Evolutionary conservation across 2,113 vertebrate species (phyloP).

Genomic region (Xenus cinereus): DNA sequence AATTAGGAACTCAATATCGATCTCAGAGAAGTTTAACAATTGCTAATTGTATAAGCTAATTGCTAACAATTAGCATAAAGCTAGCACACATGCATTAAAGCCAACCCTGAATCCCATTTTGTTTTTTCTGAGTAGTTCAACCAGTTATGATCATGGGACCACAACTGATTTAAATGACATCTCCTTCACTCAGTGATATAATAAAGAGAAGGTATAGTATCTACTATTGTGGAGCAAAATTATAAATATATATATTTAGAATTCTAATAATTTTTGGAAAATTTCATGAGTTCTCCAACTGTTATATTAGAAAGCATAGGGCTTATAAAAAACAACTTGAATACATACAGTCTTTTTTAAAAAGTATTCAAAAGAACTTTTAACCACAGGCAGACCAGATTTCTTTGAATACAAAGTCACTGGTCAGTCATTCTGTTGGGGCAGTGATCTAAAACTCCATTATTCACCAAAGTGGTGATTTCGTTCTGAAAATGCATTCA

Average conservation of each 20-base stretch:
- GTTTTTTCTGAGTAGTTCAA: not conserved
- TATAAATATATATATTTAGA: not conserved
- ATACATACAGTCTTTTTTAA: not conserved
- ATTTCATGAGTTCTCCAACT: not conserved
- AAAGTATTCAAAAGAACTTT: not conserved
- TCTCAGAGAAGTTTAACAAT: not conserved
- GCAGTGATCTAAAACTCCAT: not conserved
- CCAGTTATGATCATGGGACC: not conserved
- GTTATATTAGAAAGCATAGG: not conserved
- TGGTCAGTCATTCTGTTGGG: not conserved
- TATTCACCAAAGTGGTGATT: not conserved
- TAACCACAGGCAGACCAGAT: not conserved
- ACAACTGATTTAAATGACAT: not conserved
- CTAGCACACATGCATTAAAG: not conserved
- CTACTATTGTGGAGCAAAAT: not conserved
- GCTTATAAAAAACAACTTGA: not conserved
- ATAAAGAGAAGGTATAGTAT: not conserved
- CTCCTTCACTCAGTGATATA: not conserved
- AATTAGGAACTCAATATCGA: not conserved
- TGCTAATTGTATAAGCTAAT: not conserved
- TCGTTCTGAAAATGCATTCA: not conserved
- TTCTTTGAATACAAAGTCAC: not conserved
- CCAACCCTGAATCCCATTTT: not conserved
- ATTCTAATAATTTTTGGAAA: not conserved
- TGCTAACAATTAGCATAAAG: not conserved